These are phyloP conservation scores for Trididemnum nubilum DNA, from an alignment of 23 tunicate genomes.

Conservation along the genomic window DNA sequence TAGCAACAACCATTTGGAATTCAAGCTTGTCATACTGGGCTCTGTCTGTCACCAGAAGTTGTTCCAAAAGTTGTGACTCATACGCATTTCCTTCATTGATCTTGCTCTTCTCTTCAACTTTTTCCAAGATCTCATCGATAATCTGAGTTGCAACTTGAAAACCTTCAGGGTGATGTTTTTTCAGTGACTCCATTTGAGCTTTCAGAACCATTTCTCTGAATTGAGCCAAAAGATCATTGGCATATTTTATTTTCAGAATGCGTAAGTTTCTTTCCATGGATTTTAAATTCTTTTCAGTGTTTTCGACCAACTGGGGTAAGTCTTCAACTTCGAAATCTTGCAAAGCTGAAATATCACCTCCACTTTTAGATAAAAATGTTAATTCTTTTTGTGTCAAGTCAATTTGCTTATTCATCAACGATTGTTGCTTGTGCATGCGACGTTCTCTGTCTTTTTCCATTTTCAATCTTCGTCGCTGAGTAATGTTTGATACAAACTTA, in stretches of 20 bases:
- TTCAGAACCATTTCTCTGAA: not conserved
- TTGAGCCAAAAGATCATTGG: not conserved
- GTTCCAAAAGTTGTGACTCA: slow-evolving; percentile 18
- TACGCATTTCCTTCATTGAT: slow-evolving; percentile 28
- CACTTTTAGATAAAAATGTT: slow-evolving; percentile 1
- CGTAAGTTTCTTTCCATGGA: slow-evolving; percentile 18
- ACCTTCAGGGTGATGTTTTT: not conserved
- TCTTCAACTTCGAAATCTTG: not conserved
- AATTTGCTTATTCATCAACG: not conserved
- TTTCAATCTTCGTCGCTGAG: not conserved
- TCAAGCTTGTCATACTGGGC: not conserved
- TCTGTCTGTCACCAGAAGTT: not conserved
- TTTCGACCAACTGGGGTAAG: not conserved
- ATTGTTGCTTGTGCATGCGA: slow-evolving; percentile 6
- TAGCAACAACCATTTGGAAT: not conserved
- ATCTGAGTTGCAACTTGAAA: not conserved
- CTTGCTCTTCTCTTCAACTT: not conserved
- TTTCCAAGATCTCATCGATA: slow-evolving; percentile 30
- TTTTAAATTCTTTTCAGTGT: slow-evolving; percentile 16
- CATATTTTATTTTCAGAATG: slow-evolving; percentile 7
- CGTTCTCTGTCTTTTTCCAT: slow-evolving; percentile 18
- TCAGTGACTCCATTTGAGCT: slow-evolving; percentile 5
- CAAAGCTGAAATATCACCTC: not conserved
- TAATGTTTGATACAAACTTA: not conserved
- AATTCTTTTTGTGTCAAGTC: slow-evolving; percentile 12